Conservation (phyloP, 2,797 vertebrate species). For the Channallabes apus region DNA sequence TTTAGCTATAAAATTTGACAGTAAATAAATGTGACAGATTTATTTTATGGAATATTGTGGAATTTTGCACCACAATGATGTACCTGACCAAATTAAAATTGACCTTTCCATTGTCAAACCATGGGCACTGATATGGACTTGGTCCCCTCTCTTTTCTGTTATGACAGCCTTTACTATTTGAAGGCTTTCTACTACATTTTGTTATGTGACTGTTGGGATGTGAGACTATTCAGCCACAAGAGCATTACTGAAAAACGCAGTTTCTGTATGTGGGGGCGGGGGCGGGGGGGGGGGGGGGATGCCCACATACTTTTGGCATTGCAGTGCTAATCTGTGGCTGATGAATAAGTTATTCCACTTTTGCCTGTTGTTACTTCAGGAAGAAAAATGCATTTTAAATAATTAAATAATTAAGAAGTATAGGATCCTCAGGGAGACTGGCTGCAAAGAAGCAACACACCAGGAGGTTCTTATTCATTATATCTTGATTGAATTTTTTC, state of each 20-base stretch:
- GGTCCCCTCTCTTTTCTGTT: too few relatives aligned
- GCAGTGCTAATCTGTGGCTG: neutral
- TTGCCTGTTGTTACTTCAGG: neutral
- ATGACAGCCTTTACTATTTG: neutral
- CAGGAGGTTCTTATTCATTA: conserved; percentile 1
- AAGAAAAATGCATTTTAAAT: neutral
- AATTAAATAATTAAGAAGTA: conserved; percentile 1
- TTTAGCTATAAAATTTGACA: neutral
- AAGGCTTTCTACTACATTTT: neutral
- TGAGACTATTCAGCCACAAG: neutral
- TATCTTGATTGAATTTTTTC: conserved; percentile 12
- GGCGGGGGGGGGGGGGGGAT: too few relatives aligned
- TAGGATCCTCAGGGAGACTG: neutral
- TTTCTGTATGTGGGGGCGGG: too few relatives aligned
- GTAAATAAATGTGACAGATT: neutral
- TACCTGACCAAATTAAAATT: neutral
- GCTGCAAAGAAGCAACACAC: neutral
- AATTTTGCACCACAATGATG: neutral
- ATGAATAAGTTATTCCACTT: neutral
- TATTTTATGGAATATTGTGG: neutral
- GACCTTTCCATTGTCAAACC: neutral
- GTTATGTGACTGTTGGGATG: neutral
- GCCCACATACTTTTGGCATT: neutral
- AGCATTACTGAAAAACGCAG: neutral
- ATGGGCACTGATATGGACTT: neutral